Evolutionary conservation across 2,797 vertebrate genomes (phyloP), one percentile per base, ranked within the genome.

Genomic region (Leptodactylus fallax): DNA sequence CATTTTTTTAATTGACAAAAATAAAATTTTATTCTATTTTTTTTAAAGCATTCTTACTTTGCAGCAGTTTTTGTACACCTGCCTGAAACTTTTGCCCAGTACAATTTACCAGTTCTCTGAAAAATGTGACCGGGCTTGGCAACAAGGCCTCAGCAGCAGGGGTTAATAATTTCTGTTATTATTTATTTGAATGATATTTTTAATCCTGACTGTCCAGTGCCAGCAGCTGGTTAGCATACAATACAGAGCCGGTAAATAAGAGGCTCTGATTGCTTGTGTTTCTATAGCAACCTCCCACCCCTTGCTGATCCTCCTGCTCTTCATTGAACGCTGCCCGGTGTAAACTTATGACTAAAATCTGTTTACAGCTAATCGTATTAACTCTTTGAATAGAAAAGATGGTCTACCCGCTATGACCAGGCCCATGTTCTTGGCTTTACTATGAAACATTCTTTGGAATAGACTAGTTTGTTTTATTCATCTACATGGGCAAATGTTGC

Each of bases 191-290:
- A 51, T 77, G 47, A 47, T 77, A 53, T 77, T 77, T 77, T 77
- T 77, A 23, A 53, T 77, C 49, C 12, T 72, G 71, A 51, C 74
- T 16, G 47, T 77, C 49, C 47, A 53, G 74, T n/a, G 74, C 74
- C 74, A 77, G 74, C 72, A 49, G 45, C 72, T 76, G 72, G 72
- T 76, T 76, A n/a, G 47, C 74, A 77, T 77, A 77, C 47, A 77
- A 51, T 51, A 53, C 49, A 77, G 3, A 76, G 11, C 74, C 74
- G n/a, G 47, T 51, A 23, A 77, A 77, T 77, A 77, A 51, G 47
- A 49, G 74, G 74, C 49, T 53, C 49, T 77, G 74, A 77, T 77
- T 77, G 47, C 49, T 7, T 23, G 21, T 19, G 49, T 77, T 77
- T 51, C 74, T 53, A 77, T 51, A 77, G 74, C 47, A 53, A 77